Base-by-base conservation (phyloP, 2,797 vertebrate species). In the Lycodopsis pacificus region DNA sequence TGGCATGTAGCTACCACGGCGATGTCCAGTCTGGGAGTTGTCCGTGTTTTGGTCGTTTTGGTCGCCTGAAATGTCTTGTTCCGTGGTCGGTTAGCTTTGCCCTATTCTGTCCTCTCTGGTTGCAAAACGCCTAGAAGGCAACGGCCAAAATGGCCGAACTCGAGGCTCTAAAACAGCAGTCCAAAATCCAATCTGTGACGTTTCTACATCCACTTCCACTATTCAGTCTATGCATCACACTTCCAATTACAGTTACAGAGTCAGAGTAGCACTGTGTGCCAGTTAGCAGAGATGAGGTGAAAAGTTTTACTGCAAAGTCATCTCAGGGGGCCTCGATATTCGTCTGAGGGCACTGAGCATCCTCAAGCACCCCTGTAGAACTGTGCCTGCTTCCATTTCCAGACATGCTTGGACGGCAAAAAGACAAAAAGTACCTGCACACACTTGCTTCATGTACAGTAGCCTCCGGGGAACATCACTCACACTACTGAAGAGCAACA, bases 401-500 rank as follows among this genome's bases (percentile, higher is more conserved):
- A 79, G 67, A 71, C 56, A 58, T 73, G 75, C 53, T 30, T 11
- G 19, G 40, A 65, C n/a, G 51, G 57, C 46, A 66, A 61, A 81
- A 58, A 85, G n/a, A 72, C 48, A 71, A 80, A 83, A 84, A 59
- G 53, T 62, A 71, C 71, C 75, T 67, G 44, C 57, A 64, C 44
- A 73, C 71, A 63, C 63, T 72, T 56, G 15, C 38, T 78, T n/a
- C 64, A 77, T 61, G 27, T 79, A 81, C 76, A 83, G 82, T 78
- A 64, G 79, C 77, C 89, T 76, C 83, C 46, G 62, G 79, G 76
- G 82, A 91, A 69, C 81, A 80, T 88, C 88, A 85, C 86, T 92
- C 89, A 84, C 82, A 84, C 73, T 65, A 64, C 81, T 89, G 85
- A 85, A 84, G 87, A 92, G 89, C 84, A 83, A 84, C 89, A 87